Conservation (phyloP, 1,140 invertebrate species). For the Nephila pilipes region DNA sequence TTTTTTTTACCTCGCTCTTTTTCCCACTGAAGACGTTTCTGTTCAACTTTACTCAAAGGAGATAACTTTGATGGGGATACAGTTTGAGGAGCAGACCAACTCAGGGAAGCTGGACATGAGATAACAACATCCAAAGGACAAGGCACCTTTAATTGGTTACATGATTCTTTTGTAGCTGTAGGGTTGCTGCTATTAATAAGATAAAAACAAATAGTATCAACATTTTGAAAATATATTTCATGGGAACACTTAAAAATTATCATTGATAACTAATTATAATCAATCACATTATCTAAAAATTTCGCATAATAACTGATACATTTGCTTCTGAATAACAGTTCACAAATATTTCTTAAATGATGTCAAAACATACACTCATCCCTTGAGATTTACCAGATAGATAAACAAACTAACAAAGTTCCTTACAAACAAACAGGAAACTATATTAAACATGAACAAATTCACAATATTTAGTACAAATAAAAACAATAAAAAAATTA, state of each 20-base stretch:
- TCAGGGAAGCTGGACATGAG: conserved; percentile 59
- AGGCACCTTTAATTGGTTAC: conserved; percentile 32
- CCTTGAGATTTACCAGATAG: too few relatives aligned
- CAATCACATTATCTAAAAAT: background rate
- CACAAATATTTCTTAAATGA: too few relatives aligned
- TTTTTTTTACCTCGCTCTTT: conserved; percentile 86
- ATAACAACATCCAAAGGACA: conserved; percentile 68
- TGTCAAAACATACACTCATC: too few relatives aligned
- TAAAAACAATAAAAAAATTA: too few relatives aligned
- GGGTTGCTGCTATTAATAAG: background rate
- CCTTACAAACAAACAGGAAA: too few relatives aligned
- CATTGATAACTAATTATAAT: background rate
- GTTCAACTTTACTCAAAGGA: conserved; percentile 83
- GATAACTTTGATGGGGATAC: conserved; percentile 66
- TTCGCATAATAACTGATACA: too few relatives aligned
- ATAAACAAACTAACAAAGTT: too few relatives aligned
- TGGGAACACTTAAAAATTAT: too few relatives aligned
- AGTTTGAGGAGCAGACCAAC: conserved; percentile 41
- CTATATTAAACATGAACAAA: too few relatives aligned
- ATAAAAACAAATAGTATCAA: background rate
- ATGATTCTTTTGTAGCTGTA: background rate
- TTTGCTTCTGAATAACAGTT: too few relatives aligned
- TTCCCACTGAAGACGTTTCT: conserved; percentile 89
- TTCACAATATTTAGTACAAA: too few relatives aligned
- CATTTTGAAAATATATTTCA: background rate